Base-by-base conservation (phyloP, 1,140 invertebrate species). In the Goniozus legneri region DNA sequence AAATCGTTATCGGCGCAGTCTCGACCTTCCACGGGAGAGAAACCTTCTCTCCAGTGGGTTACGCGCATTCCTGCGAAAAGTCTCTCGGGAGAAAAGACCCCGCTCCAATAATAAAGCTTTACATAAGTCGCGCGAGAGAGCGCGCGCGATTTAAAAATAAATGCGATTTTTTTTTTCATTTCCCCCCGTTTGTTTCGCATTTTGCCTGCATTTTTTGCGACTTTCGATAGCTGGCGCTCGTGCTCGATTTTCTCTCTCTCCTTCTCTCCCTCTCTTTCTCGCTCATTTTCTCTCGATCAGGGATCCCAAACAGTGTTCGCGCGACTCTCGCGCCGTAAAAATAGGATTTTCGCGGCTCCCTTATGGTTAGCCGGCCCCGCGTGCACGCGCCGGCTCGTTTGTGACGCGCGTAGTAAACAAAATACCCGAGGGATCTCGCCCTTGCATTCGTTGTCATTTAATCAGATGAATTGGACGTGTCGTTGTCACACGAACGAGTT, bases 331-430 rank as follows among this genome's bases (percentile, higher is more conserved):
- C 37, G 42, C 42, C 42, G 47, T 63, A 63, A 64, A 64, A 64
- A 63, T 64, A 64, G 60, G 58, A 53, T 60, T 64, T 62, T 58
- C 60, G 48, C 47, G 52, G 48, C 58, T 64, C 44, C 58, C 47
- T 47, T 58, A 52, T 45, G 58, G 42, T 63, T 62, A 62, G 58
- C 44, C 32, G 47, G 42, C 41, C 46, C 40, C 44, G 42, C 44
- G 48, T n/a, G n/a, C n/a, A n/a, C n/a, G n/a, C n/a, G n/a, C n/a
- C n/a, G n/a, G n/a, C n/a, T n/a, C n/a, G n/a, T n/a, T n/a, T n/a
- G n/a, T 60, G 38, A 38, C 36, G 40, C 43, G 30, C 53, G 49
- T 58, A 57, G 57, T 57, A 59, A 62, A 63, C 54, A 60, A 56
- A 62, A 62, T 54, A 60, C 41, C 27, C 40, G 39, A 51, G 54